A percentile compares a stretch with the other conserved stretches of the same genome.
These are phyloP conservation scores for Luperina testacea DNA, from an alignment of 2,888 invertebrate genomes.

Conservation along the genomic window DNA sequence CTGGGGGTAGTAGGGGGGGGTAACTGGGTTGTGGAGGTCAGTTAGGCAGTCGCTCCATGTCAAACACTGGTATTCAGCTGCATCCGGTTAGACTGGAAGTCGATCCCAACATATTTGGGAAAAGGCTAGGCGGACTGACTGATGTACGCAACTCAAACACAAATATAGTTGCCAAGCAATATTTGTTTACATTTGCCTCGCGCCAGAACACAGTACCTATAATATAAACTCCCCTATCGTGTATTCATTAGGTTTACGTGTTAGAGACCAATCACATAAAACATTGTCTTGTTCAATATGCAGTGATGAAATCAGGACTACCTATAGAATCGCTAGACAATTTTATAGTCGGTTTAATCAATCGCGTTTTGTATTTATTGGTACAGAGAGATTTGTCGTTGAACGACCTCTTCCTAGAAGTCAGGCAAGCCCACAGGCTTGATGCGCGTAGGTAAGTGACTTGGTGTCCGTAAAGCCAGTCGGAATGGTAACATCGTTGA, in stretches of 20 bases:
- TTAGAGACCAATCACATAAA: conserved; percentile 7
- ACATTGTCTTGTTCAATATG: conserved; percentile 6
- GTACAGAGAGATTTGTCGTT: not conserved
- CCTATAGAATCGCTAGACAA: not conserved
- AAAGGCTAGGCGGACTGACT: too few relatives aligned
- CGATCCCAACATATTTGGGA: too few relatives aligned
- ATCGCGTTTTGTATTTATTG: not conserved
- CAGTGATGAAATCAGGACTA: not conserved
- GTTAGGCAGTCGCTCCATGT: too few relatives aligned
- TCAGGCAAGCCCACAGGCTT: too few relatives aligned
- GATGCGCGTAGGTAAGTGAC: not conserved
- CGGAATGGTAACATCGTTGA: not conserved
- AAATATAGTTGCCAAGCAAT: conserved; percentile 52
- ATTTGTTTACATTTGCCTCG: conserved; percentile 56
- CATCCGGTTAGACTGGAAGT: too few relatives aligned
- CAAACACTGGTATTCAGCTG: too few relatives aligned
- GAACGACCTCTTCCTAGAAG: not conserved
- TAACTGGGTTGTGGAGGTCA: too few relatives aligned
- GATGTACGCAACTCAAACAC: conserved; percentile 30
- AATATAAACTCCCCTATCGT: conserved; percentile 33
- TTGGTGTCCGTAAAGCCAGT: not conserved
- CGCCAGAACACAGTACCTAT: conserved; percentile 24
- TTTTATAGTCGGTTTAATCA: not conserved
- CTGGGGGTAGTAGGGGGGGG: too few relatives aligned
- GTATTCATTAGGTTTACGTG: conserved; percentile 26